Base-by-base conservation (phyloP, 2,888 invertebrate genomes). In the Drosophila testacea region DNA sequence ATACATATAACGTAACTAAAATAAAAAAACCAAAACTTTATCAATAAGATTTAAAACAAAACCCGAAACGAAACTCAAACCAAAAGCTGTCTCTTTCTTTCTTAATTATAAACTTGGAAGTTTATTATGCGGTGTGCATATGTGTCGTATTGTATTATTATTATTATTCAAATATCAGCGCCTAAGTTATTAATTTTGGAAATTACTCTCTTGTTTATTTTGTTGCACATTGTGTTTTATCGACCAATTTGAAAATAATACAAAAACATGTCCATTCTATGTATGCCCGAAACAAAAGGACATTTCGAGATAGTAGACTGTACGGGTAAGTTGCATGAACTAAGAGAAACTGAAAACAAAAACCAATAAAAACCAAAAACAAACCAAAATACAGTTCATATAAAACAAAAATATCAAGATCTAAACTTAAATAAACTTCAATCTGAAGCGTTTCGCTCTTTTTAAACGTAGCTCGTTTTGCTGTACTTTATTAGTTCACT, bases 241-340 rank as follows among this genome's bases (percentile, higher is more conserved):
- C 51, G 64, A 61, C 39, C 64, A 52, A 51, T 54, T 57, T 32
- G 13, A 54, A 61, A 66, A 52, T 78, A 76, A 79, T 74, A 69
- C 60, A 50, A 76, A 75, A 56, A 56, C 62, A 63, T 76, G 76
- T 79, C 73, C 78, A 69, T 79, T 76, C 64, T 79, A 73, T 77
- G 63, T 79, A 65, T 73, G 60, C 66, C 77, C 77, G 38, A 64
- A 80, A 63, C 71, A 52, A 73, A 88, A 95, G 96, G 95, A 96
- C 96, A 94, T 96, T 97, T 94, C 96, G 96, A 93, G 97, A 97
- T 94, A 96, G 96, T 95, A 96, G 96, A 93, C 95, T 97, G 93
- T 97, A 97, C 94, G 97, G 97, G 95, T 93, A 92, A 93, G 93
- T 92, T 92, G 92, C 92, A 92, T 92, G 92, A 91, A 86, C 87